Conservation (phyloP, 2,797 vertebrate species). For the Corythornis leucogaster region DNA sequence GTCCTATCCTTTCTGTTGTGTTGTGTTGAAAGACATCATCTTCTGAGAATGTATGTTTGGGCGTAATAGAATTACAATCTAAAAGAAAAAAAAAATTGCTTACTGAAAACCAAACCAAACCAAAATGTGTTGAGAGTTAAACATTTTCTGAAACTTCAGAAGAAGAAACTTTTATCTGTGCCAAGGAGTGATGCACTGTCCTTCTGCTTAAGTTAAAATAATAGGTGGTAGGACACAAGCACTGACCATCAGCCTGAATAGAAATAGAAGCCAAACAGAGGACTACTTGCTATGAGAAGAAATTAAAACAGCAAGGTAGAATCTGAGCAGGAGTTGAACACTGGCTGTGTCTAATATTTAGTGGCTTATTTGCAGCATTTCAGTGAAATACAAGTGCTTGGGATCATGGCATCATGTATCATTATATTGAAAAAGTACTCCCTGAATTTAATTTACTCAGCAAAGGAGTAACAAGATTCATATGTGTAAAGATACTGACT, state of each 20-base stretch:
- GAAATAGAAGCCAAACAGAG: neutral
- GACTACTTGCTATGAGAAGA: neutral
- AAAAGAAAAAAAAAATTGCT: neutral
- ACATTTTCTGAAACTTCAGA: neutral
- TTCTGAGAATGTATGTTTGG: neutral
- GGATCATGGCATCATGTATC: too few relatives aligned
- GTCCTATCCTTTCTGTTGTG: neutral
- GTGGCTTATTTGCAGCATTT: neutral
- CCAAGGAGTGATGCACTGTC: neutral
- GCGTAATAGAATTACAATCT: neutral
- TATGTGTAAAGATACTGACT: too few relatives aligned
- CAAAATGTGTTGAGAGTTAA: neutral
- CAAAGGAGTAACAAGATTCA: too few relatives aligned
- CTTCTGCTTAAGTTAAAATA: neutral
- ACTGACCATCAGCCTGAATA: neutral
- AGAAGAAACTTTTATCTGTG: neutral
- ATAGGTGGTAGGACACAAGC: neutral
- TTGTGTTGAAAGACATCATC: neutral
- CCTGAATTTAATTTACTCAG: too few relatives aligned
- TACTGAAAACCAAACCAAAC: neutral
- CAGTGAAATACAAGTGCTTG: neutral
- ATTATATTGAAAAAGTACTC: too few relatives aligned
- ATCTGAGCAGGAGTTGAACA: neutral
- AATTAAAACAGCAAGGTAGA: conserved; percentile 21
- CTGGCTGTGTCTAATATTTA: neutral